phyloP scores from a whole-genome alignment of 1,140 invertebrate genomes.

The Drosophila guanche region DNA sequence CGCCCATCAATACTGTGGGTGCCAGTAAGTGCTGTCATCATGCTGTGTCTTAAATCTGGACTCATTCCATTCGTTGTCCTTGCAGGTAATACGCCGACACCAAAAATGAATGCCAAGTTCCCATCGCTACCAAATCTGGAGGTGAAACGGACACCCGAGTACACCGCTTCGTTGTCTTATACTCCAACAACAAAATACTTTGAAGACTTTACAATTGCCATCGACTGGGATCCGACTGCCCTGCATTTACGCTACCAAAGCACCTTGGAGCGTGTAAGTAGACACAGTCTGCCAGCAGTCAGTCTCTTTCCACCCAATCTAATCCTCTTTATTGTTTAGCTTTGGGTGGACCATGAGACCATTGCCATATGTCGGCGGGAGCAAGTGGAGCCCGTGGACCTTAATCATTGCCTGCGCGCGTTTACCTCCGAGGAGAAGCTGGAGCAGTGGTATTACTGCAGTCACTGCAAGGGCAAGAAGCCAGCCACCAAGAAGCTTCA shows the following conservation, averaged over 20 bases:
- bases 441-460: conserved; percentile 93
- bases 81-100: conserved; percentile 63
- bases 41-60: neutral
- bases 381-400: conserved; percentile 91
- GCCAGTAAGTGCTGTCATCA: conserved; percentile 53
- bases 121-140: conserved; percentile 77
- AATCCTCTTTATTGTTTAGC: conserved; percentile 84
- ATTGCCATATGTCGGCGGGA: conserved; percentile 87
- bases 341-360: conserved; percentile 89
- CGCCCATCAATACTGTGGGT: conserved; percentile 49
- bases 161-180: conserved; percentile 63
- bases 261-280: conserved; percentile 89
- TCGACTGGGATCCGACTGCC: conserved; percentile 93
- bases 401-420: conserved; percentile 91
- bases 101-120: conserved; percentile 71
- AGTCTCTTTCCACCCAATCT: neutral
- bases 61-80: neutral
- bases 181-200: conserved; percentile 70
- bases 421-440: conserved; percentile 94
- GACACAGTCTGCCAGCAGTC: no score
- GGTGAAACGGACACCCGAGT: conserved; percentile 61
- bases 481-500: conserved; percentile 94
- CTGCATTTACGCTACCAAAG: conserved; percentile 94
- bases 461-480: conserved; percentile 91
- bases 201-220: conserved; percentile 82